Evolutionary conservation across 2,888 invertebrate species (phyloP).

Genomic region (Calliopum simillimum): DNA sequence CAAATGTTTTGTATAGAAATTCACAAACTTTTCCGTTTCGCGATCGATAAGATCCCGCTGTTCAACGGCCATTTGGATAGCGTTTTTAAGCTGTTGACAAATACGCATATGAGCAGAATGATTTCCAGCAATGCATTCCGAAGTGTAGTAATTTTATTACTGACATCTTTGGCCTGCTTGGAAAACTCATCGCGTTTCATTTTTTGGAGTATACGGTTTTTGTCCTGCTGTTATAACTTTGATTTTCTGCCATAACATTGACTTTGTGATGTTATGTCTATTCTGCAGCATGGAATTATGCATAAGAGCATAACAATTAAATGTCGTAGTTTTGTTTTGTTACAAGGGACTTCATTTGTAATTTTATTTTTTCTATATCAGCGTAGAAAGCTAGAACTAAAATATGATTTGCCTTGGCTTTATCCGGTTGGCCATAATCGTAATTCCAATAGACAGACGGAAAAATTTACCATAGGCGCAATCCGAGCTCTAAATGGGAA

Average conservation of each 20-base stretch:
- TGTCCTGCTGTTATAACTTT: slow-evolving; percentile 70
- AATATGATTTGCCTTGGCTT: too few relatives aligned
- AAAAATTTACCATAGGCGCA: too few relatives aligned
- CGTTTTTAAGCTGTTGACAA: slow-evolving; percentile 76
- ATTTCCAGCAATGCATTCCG: slow-evolving; percentile 86
- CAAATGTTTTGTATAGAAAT: slow-evolving; percentile 81
- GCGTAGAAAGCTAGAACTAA: too few relatives aligned
- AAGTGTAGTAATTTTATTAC: slow-evolving; percentile 82
- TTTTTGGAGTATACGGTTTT: slow-evolving; percentile 69
- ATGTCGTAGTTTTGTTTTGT: too few relatives aligned
- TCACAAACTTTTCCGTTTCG: slow-evolving; percentile 86
- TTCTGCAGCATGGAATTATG: slow-evolving; percentile 58
- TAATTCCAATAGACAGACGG: too few relatives aligned
- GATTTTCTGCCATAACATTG: slow-evolving; percentile 85
- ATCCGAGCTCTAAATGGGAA: too few relatives aligned
- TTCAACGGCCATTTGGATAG: slow-evolving; percentile 81
- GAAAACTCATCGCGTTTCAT: slow-evolving; percentile 73
- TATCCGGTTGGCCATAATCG: too few relatives aligned
- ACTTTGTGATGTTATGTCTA: slow-evolving; percentile 93
- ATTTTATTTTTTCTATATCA: too few relatives aligned
- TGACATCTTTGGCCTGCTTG: slow-evolving; percentile 80
- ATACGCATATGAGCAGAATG: slow-evolving; percentile 88
- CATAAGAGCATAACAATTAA: too few relatives aligned
- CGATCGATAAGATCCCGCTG: slow-evolving; percentile 90
- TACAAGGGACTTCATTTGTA: too few relatives aligned